Evolutionary conservation across 1,140 invertebrate species (phyloP).

Genomic region (Cherax quadricarinatus): DNA sequence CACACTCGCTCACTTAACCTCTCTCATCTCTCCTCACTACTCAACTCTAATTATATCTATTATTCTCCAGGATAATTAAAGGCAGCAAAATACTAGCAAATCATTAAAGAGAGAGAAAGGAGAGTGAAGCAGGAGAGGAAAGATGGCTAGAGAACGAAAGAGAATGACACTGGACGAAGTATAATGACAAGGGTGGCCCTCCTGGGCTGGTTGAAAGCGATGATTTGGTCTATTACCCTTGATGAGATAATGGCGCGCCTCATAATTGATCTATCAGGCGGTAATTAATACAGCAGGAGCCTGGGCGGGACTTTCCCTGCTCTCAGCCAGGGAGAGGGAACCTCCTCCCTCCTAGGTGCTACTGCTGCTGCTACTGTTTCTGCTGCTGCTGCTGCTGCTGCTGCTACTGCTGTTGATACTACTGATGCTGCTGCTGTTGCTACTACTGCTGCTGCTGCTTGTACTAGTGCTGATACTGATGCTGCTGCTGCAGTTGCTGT

Average conservation of each 20-base stretch:
- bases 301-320: neutral
- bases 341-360: neutral
- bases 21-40: neutral
- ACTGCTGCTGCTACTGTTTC: too few relatives aligned
- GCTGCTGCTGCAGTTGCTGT: too few relatives aligned
- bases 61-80: too few relatives aligned
- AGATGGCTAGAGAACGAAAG: too few relatives aligned
- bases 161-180: neutral
- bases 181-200: neutral
- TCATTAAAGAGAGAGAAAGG: neutral
- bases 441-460: too few relatives aligned
- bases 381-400: too few relatives aligned
- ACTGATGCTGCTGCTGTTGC: too few relatives aligned
- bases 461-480: too few relatives aligned
- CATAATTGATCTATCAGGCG: constrained; percentile 70
- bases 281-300: constrained; percentile 67
- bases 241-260: constrained; percentile 67
- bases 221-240: constrained; percentile 69
- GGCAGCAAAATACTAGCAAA: neutral
- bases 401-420: too few relatives aligned
- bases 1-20: too few relatives aligned
- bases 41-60: neutral
- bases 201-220: constrained; percentile 47
- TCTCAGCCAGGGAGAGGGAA: neutral
- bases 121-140: too few relatives aligned